Conservation (phyloP, 2,888 invertebrate genomes). For the Falcaria lacertinaria region DNA sequence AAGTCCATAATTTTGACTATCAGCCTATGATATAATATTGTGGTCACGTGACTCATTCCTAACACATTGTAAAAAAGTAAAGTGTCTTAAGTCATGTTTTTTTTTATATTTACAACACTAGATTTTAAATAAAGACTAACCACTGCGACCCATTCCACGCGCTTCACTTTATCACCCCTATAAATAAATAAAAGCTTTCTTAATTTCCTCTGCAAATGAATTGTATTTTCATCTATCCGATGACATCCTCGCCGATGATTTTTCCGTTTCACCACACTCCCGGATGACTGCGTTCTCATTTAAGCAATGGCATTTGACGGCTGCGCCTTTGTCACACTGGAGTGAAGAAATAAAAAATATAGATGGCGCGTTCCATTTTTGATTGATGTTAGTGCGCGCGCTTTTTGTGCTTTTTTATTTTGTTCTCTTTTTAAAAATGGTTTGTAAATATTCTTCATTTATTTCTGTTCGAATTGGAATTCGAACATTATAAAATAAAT, state of each 20-base stretch:
- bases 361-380: constrained; percentile 59
- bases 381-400: constrained; percentile 56
- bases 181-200: neutral
- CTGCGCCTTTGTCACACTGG: constrained; percentile 54
- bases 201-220: neutral
- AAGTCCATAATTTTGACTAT: too few relatives aligned
- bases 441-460: too few relatives aligned
- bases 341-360: constrained; percentile 44
- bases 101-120: too few relatives aligned
- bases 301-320: constrained; percentile 77
- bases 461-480: too few relatives aligned
- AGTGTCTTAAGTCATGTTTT: too few relatives aligned
- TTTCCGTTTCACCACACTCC: constrained; percentile 71
- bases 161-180: neutral
- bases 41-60: too few relatives aligned
- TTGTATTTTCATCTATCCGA: constrained; percentile 13
- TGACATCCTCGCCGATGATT: constrained; percentile 70
- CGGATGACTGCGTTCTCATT: constrained; percentile 75
- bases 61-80: too few relatives aligned
- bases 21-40: too few relatives aligned
- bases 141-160: too few relatives aligned
- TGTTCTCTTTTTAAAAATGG: constrained; percentile 26
- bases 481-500: too few relatives aligned
- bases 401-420: constrained; percentile 30
- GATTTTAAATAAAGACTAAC: too few relatives aligned